A percentile compares a stretch with the other conserved stretches of the same genome.
Conservation (phyloP, 2,888 invertebrate species). For the Brenthis ino region DNA sequence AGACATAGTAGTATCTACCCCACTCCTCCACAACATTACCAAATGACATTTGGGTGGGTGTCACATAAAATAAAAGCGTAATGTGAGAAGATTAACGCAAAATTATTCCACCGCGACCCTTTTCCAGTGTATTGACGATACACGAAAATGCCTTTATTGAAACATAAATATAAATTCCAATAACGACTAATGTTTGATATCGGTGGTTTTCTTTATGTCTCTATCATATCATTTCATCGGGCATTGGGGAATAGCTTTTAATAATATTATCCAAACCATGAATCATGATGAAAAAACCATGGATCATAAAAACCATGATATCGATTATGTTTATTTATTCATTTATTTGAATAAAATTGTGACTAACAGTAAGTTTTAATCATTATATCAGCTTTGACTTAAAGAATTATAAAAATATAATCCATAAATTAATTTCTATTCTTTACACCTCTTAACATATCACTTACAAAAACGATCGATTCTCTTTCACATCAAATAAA, state of each 20-base stretch:
- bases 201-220: constrained; percentile 7
- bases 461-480: no score
- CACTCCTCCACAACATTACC: constrained; percentile 37
- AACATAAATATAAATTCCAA: constrained; percentile 36
- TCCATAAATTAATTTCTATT: no score
- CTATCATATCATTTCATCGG: not conserved
- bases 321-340: no score
- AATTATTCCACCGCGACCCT: constrained; percentile 48
- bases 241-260: not conserved
- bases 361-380: no score
- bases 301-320: no score
- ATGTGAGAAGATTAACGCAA: constrained; percentile 57
- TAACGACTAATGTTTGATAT: constrained; percentile 15
- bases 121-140: constrained; percentile 46
- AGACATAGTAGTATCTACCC: constrained; percentile 40
- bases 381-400: no score
- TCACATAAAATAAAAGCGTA: constrained; percentile 52
- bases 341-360: no score
- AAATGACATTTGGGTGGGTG: constrained; percentile 52
- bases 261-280: no score
- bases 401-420: no score
- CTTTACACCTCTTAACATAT: no score
- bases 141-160: constrained; percentile 44
- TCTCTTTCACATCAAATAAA: no score
- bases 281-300: no score